phyloP scores from a whole-genome alignment of 2,888 invertebrate species.

The Plebejus argus region DNA sequence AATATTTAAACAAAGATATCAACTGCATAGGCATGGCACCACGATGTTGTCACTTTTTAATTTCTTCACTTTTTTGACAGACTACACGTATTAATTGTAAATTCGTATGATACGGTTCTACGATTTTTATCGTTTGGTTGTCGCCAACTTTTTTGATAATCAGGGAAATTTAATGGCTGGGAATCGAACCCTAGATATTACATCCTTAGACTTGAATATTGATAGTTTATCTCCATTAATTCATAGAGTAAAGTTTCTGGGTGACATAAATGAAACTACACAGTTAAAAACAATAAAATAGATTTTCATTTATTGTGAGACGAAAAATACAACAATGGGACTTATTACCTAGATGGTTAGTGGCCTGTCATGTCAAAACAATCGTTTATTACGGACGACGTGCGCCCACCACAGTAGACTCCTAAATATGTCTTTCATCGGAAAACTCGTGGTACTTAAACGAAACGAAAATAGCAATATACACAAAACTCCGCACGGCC shows the following conservation, averaged over 20 bases:
- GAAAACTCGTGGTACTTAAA: slow-evolving; percentile 74
- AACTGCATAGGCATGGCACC: too few relatives aligned
- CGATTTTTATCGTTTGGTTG: too few relatives aligned
- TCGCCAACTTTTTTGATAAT: too few relatives aligned
- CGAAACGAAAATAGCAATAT: slow-evolving; percentile 72
- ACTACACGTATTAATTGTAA: too few relatives aligned
- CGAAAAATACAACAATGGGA: slow-evolving; percentile 82
- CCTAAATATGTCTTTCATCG: slow-evolving; percentile 80
- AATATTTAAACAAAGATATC: too few relatives aligned
- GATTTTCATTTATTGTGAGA: slow-evolving; percentile 82
- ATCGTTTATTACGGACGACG: slow-evolving; percentile 57
- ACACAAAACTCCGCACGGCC: slow-evolving; percentile 74
- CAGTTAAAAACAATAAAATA: slow-evolving; percentile 80
- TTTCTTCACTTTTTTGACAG: too few relatives aligned
- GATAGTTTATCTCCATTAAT: background rate
- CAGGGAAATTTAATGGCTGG: background rate
- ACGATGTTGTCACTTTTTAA: too few relatives aligned
- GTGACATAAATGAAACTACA: slow-evolving; percentile 66
- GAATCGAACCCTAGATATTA: background rate
- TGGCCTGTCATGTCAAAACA: slow-evolving; percentile 78
- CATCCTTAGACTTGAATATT: background rate
- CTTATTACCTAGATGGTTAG: slow-evolving; percentile 80
- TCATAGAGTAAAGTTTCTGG: background rate
- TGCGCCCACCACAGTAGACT: slow-evolving; percentile 53
- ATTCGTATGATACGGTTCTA: too few relatives aligned